These are phyloP conservation scores for Patella vulgata DNA, from an alignment of 1,140 invertebrate species.

Conservation along the genomic window DNA sequence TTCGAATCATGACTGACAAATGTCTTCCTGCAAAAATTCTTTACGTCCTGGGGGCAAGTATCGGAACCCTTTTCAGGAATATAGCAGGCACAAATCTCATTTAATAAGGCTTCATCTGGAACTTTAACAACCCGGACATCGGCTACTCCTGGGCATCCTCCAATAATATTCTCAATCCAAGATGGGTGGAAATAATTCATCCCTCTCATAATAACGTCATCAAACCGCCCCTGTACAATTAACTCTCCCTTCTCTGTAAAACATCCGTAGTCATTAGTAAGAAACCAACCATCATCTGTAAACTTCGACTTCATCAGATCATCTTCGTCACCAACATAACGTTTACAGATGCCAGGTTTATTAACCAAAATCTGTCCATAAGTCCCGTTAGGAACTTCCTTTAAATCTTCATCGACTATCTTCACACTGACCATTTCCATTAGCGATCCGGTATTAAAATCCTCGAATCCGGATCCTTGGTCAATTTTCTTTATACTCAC, in stretches of 20 bases:
- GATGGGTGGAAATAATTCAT: background rate
- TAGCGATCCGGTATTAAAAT: background rate
- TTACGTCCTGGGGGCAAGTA: too few relatives aligned
- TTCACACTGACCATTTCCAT: background rate
- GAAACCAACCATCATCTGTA: too few relatives aligned
- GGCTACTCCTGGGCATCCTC: background rate
- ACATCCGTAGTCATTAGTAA: too few relatives aligned
- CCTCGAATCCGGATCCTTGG: background rate
- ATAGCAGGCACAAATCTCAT: constrained; percentile 4
- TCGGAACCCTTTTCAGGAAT: background rate
- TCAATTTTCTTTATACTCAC: background rate
- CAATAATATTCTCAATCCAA: background rate
- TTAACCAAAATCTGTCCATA: constrained; percentile 1
- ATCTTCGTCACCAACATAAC: too few relatives aligned
- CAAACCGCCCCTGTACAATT: too few relatives aligned
- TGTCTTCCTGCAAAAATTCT: too few relatives aligned
- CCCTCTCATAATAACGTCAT: too few relatives aligned
- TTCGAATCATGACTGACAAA: too few relatives aligned
- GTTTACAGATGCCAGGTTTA: background rate
- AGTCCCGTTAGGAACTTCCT: background rate
- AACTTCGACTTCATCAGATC: too few relatives aligned
- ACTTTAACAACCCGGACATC: background rate
- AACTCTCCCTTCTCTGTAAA: too few relatives aligned
- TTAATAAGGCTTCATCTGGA: background rate
- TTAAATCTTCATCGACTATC: background rate